A percentile compares a stretch with the other conserved stretches of the same genome.
Evolutionary conservation across 2,888 invertebrate species (phyloP).

Genomic region (Parapristionchus giblindavisi): DNA sequence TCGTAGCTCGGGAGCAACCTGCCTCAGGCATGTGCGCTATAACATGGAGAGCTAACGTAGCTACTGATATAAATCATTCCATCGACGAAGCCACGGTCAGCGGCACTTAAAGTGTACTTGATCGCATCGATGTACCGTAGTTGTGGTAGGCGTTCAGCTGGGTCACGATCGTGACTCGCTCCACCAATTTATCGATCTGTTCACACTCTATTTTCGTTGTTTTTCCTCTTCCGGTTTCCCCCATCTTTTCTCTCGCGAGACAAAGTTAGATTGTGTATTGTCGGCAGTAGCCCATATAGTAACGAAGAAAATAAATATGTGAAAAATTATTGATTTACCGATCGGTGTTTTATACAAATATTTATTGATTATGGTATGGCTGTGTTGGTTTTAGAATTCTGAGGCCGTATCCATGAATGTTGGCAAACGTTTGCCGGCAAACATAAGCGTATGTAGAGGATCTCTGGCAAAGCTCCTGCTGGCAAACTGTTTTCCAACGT

Average conservation of each 20-base stretch:
- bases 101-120: neutral
- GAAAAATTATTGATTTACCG: no score
- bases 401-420: no score
- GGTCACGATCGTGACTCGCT: neutral
- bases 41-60: neutral
- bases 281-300: no score
- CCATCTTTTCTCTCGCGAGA: neutral
- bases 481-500: no score
- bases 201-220: neutral
- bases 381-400: no score
- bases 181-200: neutral
- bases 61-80: slow-evolving; percentile 7
- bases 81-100: neutral
- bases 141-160: neutral
- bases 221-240: neutral
- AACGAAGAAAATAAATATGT: no score
- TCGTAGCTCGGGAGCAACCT: slow-evolving; percentile 29
- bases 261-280: slow-evolving; percentile 19
- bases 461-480: no score
- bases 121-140: neutral
- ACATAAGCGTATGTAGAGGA: no score
- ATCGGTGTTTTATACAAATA: no score
- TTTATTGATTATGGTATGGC: no score
- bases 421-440: no score
- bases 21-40: slow-evolving; percentile 19